Evolutionary conservation across 2,888 invertebrate species (phyloP).

Genomic region (Apamea anceps): DNA sequence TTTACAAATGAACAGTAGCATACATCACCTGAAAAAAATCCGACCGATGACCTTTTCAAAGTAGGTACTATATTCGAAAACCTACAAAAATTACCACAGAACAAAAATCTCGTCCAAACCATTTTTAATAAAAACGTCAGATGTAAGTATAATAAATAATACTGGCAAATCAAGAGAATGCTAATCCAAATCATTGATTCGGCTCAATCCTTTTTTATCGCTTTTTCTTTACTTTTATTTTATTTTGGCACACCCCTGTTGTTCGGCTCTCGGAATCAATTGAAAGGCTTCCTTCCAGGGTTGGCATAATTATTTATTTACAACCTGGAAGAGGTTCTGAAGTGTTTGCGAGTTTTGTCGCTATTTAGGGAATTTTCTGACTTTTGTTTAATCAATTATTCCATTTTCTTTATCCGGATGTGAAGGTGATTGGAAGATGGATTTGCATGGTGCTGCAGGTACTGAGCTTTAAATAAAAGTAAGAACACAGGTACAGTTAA

Average conservation of each 20-base stretch:
- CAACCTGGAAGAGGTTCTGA: slow-evolving; percentile 15
- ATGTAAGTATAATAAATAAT: slow-evolving; percentile 3
- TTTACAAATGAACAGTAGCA: too few relatives aligned
- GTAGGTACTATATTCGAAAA: not conserved
- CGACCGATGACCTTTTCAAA: not conserved
- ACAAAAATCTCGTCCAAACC: not conserved
- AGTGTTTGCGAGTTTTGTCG: slow-evolving; percentile 25
- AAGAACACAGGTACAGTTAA: not conserved
- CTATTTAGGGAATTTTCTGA: slow-evolving; percentile 31
- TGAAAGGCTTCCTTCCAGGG: slow-evolving; percentile 37
- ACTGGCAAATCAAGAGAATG: not conserved
- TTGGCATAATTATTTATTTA: slow-evolving; percentile 49
- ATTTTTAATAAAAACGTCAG: not conserved
- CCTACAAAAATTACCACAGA: too few relatives aligned
- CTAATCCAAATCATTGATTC: slow-evolving; percentile 15
- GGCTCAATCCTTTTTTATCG: slow-evolving; percentile 14
- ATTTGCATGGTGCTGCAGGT: not conserved
- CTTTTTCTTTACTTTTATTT: slow-evolving; percentile 9
- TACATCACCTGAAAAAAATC: not conserved
- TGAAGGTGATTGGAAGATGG: slow-evolving; percentile 5
- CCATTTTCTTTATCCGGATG: slow-evolving; percentile 19
- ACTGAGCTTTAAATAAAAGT: not conserved
- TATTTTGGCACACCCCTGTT: slow-evolving; percentile 24
- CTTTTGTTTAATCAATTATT: slow-evolving; percentile 23
- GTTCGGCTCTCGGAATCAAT: slow-evolving; percentile 36